These are phyloP conservation scores for Stenchaetothrips biformis DNA, from an alignment of 2,888 invertebrate genomes.

Conservation along the genomic window DNA sequence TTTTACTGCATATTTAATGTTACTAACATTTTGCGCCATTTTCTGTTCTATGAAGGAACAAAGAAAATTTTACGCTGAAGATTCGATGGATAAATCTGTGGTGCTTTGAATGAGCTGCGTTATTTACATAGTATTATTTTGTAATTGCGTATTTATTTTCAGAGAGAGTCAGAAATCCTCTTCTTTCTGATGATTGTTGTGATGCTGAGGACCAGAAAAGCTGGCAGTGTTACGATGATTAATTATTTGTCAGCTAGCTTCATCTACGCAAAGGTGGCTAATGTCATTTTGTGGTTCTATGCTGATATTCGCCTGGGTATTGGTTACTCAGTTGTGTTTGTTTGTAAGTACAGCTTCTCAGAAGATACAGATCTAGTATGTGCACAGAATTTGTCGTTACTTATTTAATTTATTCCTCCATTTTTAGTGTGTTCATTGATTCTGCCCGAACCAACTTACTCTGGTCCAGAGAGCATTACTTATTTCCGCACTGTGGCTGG, in stretches of 20 bases:
- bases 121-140: too few relatives aligned
- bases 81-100: too few relatives aligned
- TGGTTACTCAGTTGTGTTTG: conserved; percentile 68
- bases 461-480: conserved; percentile 83
- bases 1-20: conserved; percentile 11
- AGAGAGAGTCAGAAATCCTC: conserved; percentile 91
- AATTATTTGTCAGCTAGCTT: conserved; percentile 91
- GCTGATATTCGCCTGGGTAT: conserved; percentile 80
- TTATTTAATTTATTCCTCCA: conserved; percentile 23
- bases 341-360: conserved; percentile 52
- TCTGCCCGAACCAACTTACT: conserved; percentile 88
- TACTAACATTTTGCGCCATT: conserved; percentile 28
- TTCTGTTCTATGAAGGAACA: too few relatives aligned
- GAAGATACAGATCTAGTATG: not conserved
- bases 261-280: conserved; percentile 91
- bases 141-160: too few relatives aligned
- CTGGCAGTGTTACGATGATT: conserved; percentile 82
- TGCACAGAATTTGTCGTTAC: not conserved
- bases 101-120: too few relatives aligned
- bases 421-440: conserved; percentile 71
- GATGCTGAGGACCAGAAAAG: conserved; percentile 88
- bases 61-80: too few relatives aligned
- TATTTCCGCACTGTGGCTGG: conserved; percentile 73
- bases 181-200: conserved; percentile 93
- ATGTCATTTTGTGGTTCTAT: conserved; percentile 86